phyloP scores from a whole-genome alignment of 2,888 invertebrate species.

The Sussaba pulchella region DNA sequence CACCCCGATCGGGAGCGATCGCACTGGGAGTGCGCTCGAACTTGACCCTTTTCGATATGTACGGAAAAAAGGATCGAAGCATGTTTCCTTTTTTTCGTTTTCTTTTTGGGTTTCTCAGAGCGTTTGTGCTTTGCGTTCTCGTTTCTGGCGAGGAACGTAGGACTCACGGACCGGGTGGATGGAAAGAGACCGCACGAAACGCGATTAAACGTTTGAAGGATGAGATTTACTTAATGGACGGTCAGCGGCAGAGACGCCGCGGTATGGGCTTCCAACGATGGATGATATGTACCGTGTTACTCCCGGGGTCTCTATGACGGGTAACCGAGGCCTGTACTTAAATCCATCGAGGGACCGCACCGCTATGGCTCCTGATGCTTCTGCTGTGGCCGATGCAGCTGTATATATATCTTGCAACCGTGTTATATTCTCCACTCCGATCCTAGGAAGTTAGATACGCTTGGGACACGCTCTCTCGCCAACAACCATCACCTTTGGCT shows the following conservation, averaged over 20 bases:
- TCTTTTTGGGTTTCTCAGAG: slow-evolving; percentile 5
- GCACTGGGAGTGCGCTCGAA: slow-evolving; percentile 35
- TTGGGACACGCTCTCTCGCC: slow-evolving; percentile 46
- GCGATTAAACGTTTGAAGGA: slow-evolving; percentile 68
- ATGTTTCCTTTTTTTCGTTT: too few species aligned
- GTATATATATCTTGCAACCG: neutral
- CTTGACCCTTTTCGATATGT: slow-evolving; percentile 20
- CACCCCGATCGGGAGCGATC: slow-evolving; percentile 64
- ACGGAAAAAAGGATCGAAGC: neutral
- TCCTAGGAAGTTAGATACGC: slow-evolving; percentile 64
- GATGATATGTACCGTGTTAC: slow-evolving; percentile 69
- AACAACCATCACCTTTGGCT: slow-evolving; percentile 61
- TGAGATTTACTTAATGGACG: slow-evolving; percentile 70
- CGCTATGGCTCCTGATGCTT: slow-evolving; percentile 45
- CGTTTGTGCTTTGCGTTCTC: neutral
- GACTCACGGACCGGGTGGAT: slow-evolving; percentile 17
- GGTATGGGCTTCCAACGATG: slow-evolving; percentile 59
- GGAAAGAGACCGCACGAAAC: slow-evolving; percentile 55
- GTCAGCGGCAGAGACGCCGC: slow-evolving; percentile 43
- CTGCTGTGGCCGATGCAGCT: slow-evolving; percentile 56
- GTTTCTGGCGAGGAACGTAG: slow-evolving; percentile 50
- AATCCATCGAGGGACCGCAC: slow-evolving; percentile 59
- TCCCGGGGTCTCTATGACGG: slow-evolving; percentile 62
- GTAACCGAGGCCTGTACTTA: slow-evolving; percentile 68
- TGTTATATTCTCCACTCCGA: slow-evolving; percentile 48